Evolutionary conservation across 2,797 vertebrate genomes (phyloP).

Genomic region (Anableps anableps): DNA sequence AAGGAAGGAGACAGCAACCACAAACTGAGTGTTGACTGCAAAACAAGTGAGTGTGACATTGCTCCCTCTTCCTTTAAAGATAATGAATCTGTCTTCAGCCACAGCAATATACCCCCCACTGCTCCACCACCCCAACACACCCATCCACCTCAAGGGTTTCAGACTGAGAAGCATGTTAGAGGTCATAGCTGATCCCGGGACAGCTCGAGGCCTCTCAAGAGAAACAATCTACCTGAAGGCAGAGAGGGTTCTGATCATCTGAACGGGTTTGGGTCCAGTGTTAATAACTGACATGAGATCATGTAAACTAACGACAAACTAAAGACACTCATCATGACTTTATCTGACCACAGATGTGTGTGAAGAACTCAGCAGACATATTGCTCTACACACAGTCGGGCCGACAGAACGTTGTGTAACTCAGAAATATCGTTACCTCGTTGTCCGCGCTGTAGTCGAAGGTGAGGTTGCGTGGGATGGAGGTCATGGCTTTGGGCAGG

Average conservation of each 20-base stretch:
- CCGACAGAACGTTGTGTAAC: neutral
- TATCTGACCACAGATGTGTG: constrained; percentile 30
- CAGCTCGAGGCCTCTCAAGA: neutral
- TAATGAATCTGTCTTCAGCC: neutral
- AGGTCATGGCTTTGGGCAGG: constrained; percentile 79
- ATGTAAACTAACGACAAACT: neutral
- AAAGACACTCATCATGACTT: constrained; percentile 1
- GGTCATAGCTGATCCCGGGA: neutral
- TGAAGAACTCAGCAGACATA: constrained; percentile 62
- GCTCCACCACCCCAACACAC: neutral
- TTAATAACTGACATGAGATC: neutral
- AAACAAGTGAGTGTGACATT: constrained; percentile 35
- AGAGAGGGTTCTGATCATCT: neutral
- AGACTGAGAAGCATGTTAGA: neutral
- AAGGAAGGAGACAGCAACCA: constrained; percentile 54
- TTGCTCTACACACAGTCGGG: constrained; percentile 26
- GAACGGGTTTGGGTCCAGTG: neutral
- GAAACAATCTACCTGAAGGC: neutral
- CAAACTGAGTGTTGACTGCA: constrained; percentile 28
- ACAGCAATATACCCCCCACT: neutral
- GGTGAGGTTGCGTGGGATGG: constrained; percentile 82
- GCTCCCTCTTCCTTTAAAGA: constrained; percentile 8
- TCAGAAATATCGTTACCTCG: constrained; percentile 68
- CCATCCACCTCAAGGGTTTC: neutral
- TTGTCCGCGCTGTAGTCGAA: constrained; percentile 73